Conservation (phyloP, 2,888 invertebrate species). For the Drosophila anomelani region DNA sequence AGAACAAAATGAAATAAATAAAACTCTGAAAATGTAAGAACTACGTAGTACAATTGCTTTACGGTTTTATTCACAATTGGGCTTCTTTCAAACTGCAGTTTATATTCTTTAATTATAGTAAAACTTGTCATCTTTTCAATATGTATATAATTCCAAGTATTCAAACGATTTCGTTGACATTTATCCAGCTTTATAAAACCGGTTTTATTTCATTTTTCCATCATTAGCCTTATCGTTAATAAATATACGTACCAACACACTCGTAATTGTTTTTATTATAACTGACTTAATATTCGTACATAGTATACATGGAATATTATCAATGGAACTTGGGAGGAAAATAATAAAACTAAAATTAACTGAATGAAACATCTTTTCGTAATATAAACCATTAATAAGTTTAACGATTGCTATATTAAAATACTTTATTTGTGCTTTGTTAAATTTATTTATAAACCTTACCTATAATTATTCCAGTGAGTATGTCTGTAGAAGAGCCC, state of each 20-base stretch:
- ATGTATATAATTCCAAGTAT: background rate
- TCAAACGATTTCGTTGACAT: background rate
- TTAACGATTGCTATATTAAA: background rate
- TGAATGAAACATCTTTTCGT: background rate
- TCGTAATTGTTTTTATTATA: slow-evolving; percentile 1
- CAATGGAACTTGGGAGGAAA: slow-evolving; percentile 1
- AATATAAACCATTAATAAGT: background rate
- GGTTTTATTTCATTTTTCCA: background rate
- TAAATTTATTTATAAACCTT: background rate
- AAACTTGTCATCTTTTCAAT: background rate
- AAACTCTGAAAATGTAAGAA: slow-evolving; percentile 26
- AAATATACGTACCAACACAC: slow-evolving; percentile 1
- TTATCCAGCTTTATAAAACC: background rate
- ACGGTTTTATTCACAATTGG: background rate
- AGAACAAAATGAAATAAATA: slow-evolving; percentile 33
- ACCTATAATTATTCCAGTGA: background rate
- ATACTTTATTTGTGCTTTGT: background rate
- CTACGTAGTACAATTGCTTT: background rate
- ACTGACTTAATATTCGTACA: background rate
- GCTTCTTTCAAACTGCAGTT: background rate
- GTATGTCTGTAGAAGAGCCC: slow-evolving; percentile 10
- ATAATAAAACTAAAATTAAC: background rate
- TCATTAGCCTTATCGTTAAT: slow-evolving; percentile 22
- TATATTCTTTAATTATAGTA: background rate
- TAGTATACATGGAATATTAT: slow-evolving; percentile 3